Base-by-base conservation (phyloP, 2,888 invertebrate species). In the Busseola fusca region DNA sequence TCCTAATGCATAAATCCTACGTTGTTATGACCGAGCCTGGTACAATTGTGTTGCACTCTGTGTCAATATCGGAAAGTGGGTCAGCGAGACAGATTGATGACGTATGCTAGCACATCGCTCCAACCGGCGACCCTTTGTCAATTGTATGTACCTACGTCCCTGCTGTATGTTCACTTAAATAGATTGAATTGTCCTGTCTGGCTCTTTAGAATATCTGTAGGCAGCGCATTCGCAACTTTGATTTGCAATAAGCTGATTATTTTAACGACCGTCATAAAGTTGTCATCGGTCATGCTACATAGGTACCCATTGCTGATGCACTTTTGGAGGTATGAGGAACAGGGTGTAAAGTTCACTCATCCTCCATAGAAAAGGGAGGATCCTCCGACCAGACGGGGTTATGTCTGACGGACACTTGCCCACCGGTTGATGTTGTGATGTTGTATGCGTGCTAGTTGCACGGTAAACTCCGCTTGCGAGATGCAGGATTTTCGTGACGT, bases 31-130 rank as follows among this genome's bases (percentile, higher is more conserved):
- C 21, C 54, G 73, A 73, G 25, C 72, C 65, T 70, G 66, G 63
- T 77, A 80, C 80, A 78, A 82, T 78, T 76, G 84, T 76, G 70
- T 72, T 82, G 73, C 74, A 76, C 69, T 75, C 72, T 83, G 78
- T 84, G 78, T 84, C 86, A 86, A 83, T 81, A 84, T 73, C 78
- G 68, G 84, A 83, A 86, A 86, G 81, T 83, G 80, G 85, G 85
- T 86, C 85, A 86, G 78, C 68, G 27, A 82, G 69, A 76, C 77
- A 83, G 76, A 85, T 84, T 85, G 82, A 84, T 85, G 83, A 84
- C 82, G 79, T 71, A 78, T 83, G 70, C 75, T 75, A 45, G 69
- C 60, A 82, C 74, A 83, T 76, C 74, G 76, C 75, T 79, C 64
- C 63, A 52, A 72, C 71, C 63, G 70, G n/a, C 75, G 69, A 75